Evolutionary conservation across 2,888 invertebrate genomes (phyloP), one percentile per base, ranked within the genome.

Genomic region (Clivina fossor): DNA sequence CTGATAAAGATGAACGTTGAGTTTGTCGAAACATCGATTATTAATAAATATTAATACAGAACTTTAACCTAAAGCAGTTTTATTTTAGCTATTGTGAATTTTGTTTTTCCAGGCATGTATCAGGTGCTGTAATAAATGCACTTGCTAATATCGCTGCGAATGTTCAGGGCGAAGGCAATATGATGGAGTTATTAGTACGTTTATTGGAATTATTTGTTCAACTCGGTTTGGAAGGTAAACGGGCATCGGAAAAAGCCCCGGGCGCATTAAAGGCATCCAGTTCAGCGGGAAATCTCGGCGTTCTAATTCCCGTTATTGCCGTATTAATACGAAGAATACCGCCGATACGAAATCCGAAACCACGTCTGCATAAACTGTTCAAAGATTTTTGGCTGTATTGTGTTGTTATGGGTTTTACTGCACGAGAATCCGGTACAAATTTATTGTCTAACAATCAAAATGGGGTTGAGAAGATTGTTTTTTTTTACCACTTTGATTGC

Each of bases 351-450:
- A 88, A 93, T 64, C 95, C 98, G 0, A 90, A 92, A 64, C 90
- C 92, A 1, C 80, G 98, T 4, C 79, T 98, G 30, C 89, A 95
- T 69, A 98, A 98, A 72, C 76, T 98, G n/a, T 99, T 99, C 74
- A 86, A 95, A 66, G 98, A 99, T 74, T 99, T 99, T 73, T 99
- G 99, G 99, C 80, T 98, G 37, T 99, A 99, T 71, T 99, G 96
- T 71, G 95, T 99, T 1, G 93, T 99, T 2, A 95, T 99, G 90
- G 98, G 97, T 7, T 99, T 99, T 73, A 93, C 95, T 0, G 88
- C 89, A 0, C 88, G 91, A 7, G 84, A 86, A 65, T 82, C 84
- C 67, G 84, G 84, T 83, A 71, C 63, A 57, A 20, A n/a, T 11
- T 2, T 11, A 40, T 20, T 2, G 2, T n/a, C 9, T 3, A 40